phyloP scores from a whole-genome alignment of 2,797 vertebrate genomes.

The Heliangelus exortis region DNA sequence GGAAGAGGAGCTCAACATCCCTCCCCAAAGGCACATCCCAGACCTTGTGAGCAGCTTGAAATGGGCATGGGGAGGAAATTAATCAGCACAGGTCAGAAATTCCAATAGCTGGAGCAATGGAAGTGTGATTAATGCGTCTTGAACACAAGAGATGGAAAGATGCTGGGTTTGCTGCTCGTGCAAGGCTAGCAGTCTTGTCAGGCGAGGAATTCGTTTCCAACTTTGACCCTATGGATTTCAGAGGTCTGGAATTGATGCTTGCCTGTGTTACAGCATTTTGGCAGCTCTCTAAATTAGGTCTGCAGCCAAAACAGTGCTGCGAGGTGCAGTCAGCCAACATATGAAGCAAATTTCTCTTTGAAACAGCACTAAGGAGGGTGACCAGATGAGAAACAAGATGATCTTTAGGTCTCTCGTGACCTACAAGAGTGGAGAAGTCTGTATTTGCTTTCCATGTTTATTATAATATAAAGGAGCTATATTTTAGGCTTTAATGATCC shows the following conservation, averaged over 20 bases:
- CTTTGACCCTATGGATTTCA: conserved; percentile 36
- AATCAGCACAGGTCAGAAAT: conserved; percentile 58
- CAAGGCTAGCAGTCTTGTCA: conserved; percentile 54
- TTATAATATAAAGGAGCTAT: conserved; percentile 29
- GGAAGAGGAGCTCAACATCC: conserved; percentile 21
- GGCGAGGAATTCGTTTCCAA: conserved; percentile 27
- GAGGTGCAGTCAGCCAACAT: conserved; percentile 57
- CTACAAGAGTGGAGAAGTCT: conserved; percentile 18
- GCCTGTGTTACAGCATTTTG: conserved; percentile 44
- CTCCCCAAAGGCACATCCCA: neutral
- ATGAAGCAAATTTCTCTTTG: conserved; percentile 66
- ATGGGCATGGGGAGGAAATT: conserved; percentile 39
- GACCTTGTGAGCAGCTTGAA: neutral
- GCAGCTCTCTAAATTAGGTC: conserved; percentile 62
- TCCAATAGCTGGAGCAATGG: conserved; percentile 44
- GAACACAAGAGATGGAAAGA: conserved; percentile 50
- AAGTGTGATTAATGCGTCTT: conserved; percentile 61
- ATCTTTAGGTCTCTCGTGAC: conserved; percentile 47
- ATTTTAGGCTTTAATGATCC: conserved; percentile 43
- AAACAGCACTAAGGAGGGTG: conserved; percentile 29
- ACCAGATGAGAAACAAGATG: conserved; percentile 63
- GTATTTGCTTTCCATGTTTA: conserved; percentile 40
- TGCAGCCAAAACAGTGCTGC: conserved; percentile 34
- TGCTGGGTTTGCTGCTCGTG: conserved; percentile 29
- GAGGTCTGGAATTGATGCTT: conserved; percentile 58